A percentile compares a stretch with the other conserved stretches of the same genome.
These are phyloP conservation scores for Sabatieria punctata DNA, from an alignment of 2,888 invertebrate genomes.

Conservation along the genomic window DNA sequence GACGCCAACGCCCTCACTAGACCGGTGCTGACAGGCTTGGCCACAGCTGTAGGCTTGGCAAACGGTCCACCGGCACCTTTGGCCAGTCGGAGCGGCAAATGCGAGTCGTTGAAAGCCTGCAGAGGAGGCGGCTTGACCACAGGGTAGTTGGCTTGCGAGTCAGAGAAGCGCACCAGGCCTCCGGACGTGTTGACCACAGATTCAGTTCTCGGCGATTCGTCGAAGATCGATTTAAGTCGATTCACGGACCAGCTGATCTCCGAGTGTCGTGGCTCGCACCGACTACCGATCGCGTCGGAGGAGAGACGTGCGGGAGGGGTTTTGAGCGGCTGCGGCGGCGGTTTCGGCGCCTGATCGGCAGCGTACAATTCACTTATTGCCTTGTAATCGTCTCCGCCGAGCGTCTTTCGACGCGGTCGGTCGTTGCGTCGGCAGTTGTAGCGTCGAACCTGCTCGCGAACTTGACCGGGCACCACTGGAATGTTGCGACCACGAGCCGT, in stretches of 20 bases:
- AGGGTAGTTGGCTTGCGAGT: neutral
- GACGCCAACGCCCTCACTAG: neutral
- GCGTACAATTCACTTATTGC: neutral
- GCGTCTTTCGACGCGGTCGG: constrained; percentile 7
- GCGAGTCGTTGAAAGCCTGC: neutral
- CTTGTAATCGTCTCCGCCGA: constrained; percentile 9
- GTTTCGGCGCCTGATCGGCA: neutral
- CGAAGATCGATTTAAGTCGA: constrained; percentile 21
- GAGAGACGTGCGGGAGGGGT: neutral
- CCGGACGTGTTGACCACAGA: neutral
- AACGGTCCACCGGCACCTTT: neutral
- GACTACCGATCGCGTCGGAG: neutral
- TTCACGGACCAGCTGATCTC: constrained; percentile 26
- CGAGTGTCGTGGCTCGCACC: neutral
- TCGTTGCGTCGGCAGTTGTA: too few species aligned
- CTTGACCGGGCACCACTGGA: neutral
- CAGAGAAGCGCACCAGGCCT: neutral
- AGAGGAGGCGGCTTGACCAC: constrained; percentile 2
- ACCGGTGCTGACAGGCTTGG: neutral
- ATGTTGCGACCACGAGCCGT: too few species aligned
- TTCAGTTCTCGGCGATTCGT: constrained; percentile 5
- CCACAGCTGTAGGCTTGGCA: too few species aligned
- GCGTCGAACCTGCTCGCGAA: constrained; percentile 3
- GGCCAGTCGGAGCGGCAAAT: too few species aligned
- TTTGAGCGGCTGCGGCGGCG: neutral